Conservation (phyloP, 2,797 vertebrate genomes). For the Diglossa cyanea region DNA sequence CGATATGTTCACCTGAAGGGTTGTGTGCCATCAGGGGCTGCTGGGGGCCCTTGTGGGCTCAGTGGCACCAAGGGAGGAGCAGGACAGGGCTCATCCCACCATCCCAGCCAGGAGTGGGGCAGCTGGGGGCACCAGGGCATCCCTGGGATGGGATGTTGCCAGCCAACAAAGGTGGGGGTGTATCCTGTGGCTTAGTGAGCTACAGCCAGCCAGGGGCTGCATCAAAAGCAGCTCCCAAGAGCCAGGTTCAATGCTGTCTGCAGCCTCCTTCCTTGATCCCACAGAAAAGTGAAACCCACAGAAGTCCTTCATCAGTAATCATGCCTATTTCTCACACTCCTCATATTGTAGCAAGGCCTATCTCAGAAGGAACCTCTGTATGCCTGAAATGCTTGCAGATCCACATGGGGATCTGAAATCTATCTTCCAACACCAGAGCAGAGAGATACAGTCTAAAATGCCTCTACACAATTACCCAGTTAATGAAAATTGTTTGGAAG, state of each 20-base stretch:
- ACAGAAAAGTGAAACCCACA: background rate
- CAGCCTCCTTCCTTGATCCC: background rate
- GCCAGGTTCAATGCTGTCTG: background rate
- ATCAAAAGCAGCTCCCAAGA: background rate
- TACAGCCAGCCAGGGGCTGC: background rate
- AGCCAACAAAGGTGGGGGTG: background rate
- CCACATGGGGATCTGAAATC: background rate
- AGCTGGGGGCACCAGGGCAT: background rate
- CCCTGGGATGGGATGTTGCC: fast-evolving
- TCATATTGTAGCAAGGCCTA: background rate
- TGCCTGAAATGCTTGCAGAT: background rate
- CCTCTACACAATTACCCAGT: background rate
- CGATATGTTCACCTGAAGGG: background rate
- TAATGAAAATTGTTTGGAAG: background rate
- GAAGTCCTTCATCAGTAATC: background rate
- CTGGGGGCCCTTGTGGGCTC: background rate
- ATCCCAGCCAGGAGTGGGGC: fast-evolving
- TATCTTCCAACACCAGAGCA: background rate
- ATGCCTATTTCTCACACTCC: background rate
- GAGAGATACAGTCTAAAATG: fast-evolving
- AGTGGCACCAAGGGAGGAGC: fast-evolving
- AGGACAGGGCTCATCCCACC: background rate
- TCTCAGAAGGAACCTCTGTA: background rate
- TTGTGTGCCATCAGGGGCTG: fast-evolving
- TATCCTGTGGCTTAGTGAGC: background rate